A percentile compares a stretch with the other conserved stretches of the same genome.
Evolutionary conservation across 2,888 invertebrate genomes (phyloP).

Genomic region (Chorisops tibialis): DNA sequence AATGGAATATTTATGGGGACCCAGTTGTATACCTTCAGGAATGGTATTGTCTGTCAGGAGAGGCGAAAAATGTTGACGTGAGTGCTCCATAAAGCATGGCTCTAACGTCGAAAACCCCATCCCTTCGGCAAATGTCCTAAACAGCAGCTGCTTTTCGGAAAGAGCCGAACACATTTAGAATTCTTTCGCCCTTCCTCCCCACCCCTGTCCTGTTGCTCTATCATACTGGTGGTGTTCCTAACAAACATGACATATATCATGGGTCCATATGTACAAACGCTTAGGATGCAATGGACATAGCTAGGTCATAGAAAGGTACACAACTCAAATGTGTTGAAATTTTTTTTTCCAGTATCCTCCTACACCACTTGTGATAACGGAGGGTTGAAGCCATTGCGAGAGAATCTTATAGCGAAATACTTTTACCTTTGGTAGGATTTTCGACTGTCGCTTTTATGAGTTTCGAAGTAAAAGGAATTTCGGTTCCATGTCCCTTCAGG

Average conservation of each 20-base stretch:
- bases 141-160: conserved; percentile 4
- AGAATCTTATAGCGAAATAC: no score
- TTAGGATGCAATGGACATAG: not conserved
- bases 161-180: not conserved
- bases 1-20: conserved; percentile 25
- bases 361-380: no score
- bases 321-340: not conserved
- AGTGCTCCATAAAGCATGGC: conserved; percentile 8
- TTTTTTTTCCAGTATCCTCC: not conserved
- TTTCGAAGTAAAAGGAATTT: not conserved
- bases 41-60: not conserved
- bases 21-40: conserved; percentile 4
- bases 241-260: conserved; percentile 11
- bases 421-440: not conserved
- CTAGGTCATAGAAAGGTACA: not conserved
- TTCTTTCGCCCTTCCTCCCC: no score
- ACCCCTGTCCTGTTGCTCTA: not conserved
- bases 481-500: not conserved
- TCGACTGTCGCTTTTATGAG: conserved; percentile 5
- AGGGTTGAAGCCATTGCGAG: no score
- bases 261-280: not conserved
- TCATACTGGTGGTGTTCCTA: conserved; percentile 5
- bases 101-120: conserved; percentile 10
- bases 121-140: not conserved
- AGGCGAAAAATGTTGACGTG: conserved; percentile 11